phyloP scores from a whole-genome alignment of 1,140 invertebrate genomes.

The Tetraneura akinire region DNA sequence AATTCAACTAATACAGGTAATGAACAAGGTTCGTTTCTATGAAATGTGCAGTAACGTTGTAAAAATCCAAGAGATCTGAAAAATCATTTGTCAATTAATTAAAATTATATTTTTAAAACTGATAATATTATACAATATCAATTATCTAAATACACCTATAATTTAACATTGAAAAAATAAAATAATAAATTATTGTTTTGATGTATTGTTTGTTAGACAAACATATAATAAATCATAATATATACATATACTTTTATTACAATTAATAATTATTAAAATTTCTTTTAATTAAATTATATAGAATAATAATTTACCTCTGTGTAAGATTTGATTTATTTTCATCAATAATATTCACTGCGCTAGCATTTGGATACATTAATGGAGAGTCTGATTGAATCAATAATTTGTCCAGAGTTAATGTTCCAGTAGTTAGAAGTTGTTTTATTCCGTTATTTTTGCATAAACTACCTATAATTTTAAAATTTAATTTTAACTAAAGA shows the following conservation, averaged over 20 bases:
- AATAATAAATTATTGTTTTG: too few relatives aligned
- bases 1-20: constrained; percentile 90
- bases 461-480: constrained; percentile 72
- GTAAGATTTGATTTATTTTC: constrained; percentile 85
- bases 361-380: constrained; percentile 94
- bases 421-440: constrained; percentile 76
- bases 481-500: too few relatives aligned
- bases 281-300: constrained; percentile 47
- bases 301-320: constrained; percentile 66
- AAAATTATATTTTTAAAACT: too few relatives aligned
- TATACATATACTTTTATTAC: too few relatives aligned
- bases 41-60: constrained; percentile 87
- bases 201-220: too few relatives aligned
- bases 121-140: not conserved
- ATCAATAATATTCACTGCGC: constrained; percentile 85
- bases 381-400: constrained; percentile 91
- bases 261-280: too few relatives aligned
- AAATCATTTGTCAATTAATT: constrained; percentile 42
- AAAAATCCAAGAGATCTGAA: constrained; percentile 67
- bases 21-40: constrained; percentile 93
- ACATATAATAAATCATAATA: too few relatives aligned
- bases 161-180: too few relatives aligned
- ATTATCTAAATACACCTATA: not conserved
- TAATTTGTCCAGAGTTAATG: constrained; percentile 79
- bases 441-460: constrained; percentile 90